Percentiles rank a stretch among this genome's conserved stretches.
Conservation (phyloP, 2,113 vertebrate genomes). For the Silurus asotus region DNA sequence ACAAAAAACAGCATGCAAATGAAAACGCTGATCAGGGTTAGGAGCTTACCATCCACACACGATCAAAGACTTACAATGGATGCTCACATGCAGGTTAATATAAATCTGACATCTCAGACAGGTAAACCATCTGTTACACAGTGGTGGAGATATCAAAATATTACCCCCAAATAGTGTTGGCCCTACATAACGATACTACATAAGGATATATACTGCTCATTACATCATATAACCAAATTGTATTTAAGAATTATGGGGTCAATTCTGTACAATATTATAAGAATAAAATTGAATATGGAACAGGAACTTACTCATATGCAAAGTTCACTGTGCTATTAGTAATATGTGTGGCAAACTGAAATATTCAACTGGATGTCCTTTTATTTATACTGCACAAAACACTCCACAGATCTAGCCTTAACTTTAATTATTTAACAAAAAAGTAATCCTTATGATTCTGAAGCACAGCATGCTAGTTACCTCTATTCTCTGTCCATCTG, state of each 20-base stretch:
- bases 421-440: background rate
- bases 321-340: conserved; percentile 17
- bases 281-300: background rate
- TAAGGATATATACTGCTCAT: background rate
- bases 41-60: conserved; percentile 43
- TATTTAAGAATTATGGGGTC: background rate
- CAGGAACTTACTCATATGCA: conserved; percentile 4
- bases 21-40: conserved; percentile 38
- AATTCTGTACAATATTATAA: background rate
- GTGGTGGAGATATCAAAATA: conserved; percentile 65
- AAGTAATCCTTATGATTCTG: background rate
- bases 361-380: conserved; percentile 11
- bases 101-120: conserved; percentile 56
- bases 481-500: background rate
- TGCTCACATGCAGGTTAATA: conserved; percentile 69
- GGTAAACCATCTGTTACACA: conserved; percentile 58
- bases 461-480: background rate
- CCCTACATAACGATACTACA: conserved; percentile 39
- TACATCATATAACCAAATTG: conserved; percentile 1
- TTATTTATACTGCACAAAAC: conserved; percentile 14
- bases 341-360: background rate
- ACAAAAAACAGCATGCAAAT: conserved; percentile 48
- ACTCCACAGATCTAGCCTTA: conserved; percentile 5
- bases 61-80: conserved; percentile 54
- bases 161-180: conserved; percentile 60